Conservation (phyloP, 2,113 vertebrate species). For the Glareola pratincola region DNA sequence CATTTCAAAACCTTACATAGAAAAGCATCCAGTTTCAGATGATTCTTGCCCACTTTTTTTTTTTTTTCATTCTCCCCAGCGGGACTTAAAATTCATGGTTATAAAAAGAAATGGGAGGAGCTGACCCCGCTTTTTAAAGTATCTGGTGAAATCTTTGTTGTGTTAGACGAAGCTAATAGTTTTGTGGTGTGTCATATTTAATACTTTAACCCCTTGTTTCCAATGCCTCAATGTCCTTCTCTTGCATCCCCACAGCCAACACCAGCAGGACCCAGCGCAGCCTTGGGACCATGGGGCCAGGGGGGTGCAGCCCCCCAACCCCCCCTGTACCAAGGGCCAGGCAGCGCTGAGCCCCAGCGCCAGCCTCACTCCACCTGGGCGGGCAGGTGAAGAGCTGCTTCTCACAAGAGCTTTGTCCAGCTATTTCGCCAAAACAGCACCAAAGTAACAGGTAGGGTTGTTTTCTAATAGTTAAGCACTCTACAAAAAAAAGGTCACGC, state of each 20-base stretch:
- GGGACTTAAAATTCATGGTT: neutral
- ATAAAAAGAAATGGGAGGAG: constrained; percentile 42
- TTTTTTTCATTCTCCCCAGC: neutral
- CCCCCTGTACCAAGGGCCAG: fast-evolving
- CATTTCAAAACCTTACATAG: constrained; percentile 62
- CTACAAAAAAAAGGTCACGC: neutral
- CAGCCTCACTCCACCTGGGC: neutral
- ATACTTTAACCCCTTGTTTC: neutral
- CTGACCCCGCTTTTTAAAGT: neutral
- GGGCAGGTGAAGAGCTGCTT: neutral
- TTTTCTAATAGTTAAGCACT: neutral
- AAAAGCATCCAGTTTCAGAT: constrained; percentile 35
- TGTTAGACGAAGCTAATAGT: neutral
- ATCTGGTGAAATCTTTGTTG: neutral
- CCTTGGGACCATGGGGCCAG: too few species aligned
- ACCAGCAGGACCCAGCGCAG: neutral
- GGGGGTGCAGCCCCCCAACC: neutral
- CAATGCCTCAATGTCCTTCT: neutral
- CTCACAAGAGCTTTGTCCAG: neutral
- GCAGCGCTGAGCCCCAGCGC: fast-evolving
- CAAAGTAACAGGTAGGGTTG: neutral
- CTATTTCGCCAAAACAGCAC: neutral
- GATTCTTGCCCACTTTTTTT: neutral
- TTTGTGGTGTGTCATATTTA: neutral
- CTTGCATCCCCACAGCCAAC: too few species aligned